phyloP scores from a whole-genome alignment of 2,113 vertebrate species.

The Nesospiza acunhae region DNA sequence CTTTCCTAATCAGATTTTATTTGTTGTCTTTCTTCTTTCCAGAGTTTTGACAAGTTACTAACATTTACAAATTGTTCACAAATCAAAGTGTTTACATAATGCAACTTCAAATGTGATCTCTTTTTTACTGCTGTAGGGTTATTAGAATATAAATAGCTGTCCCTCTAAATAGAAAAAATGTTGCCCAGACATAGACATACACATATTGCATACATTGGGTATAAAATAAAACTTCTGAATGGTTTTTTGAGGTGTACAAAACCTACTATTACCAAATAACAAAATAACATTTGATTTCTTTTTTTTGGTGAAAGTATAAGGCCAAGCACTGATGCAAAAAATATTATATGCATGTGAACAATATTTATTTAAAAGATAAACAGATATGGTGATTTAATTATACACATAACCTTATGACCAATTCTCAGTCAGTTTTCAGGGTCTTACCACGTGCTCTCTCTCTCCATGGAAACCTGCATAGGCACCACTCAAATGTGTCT shows the following conservation, averaged over 20 bases:
- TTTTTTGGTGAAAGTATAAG: background rate
- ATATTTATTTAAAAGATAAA: background rate
- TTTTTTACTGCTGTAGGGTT: background rate
- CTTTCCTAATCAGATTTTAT: background rate
- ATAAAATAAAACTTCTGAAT: background rate
- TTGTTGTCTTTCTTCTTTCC: background rate
- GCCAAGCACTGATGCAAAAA: background rate
- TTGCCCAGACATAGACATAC: background rate
- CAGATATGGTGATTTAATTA: background rate
- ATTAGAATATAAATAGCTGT: background rate
- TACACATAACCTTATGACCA: background rate
- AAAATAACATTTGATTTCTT: background rate
- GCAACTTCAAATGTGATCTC: background rate
- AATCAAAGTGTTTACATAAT: background rate
- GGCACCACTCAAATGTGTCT: background rate
- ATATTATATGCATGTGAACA: background rate
- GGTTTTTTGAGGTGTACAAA: background rate
- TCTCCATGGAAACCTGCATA: background rate
- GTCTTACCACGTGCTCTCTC: background rate
- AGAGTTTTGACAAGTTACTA: constrained; percentile 7
- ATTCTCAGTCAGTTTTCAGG: background rate
- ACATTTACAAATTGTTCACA: background rate
- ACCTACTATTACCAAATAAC: background rate
- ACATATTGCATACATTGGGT: background rate
- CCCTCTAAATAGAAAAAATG: background rate